Evolutionary conservation across 2,113 vertebrate species (phyloP), one percentile per base, ranked within the genome.

Genomic region (Chunga burmeisteri): DNA sequence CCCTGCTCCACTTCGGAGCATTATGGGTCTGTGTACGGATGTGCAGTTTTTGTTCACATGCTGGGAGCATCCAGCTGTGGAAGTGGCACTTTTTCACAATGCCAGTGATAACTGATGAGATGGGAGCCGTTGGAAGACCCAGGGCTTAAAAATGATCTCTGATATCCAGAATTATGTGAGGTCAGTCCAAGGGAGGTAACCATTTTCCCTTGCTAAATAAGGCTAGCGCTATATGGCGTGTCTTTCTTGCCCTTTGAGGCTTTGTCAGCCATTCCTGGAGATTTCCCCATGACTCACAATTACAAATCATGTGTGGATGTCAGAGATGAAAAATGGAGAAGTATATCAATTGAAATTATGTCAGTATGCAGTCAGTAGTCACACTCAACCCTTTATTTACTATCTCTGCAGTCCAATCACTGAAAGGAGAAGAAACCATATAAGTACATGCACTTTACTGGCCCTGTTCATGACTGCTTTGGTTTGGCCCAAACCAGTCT

Each of bases 251-350:
- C 32, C 62, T 74, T 72, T 65, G 44, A 49, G 44, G 53, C 44
- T 77, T 61, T 77, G 58, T 83, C 71, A 94, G 40, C 46, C 34
- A 47, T 83, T 73, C 7, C 30, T 90, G 68, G 58, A 93, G n/a
- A 26, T 66, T 40, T 58, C 38, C 50, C 56, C 50, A 32, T 84
- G 94, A 92, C 15, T 93, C 75, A 77, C 30, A 56, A 74, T 71
- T 81, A 71, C 52, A 88, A 86, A 70, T 70, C 16, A 65, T 2
- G 1, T 86, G n/a, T 74, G n/a, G 55, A 73, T 42, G 63, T 78
- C 72, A 86, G 68, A 83, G 63, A 74, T 66, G 22, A 74, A 86
- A 95, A 96, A 94, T 83, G 63, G 67, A 92, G 50, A 91, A 74
- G 30, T 58, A 38, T 47, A 27, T 78, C 83, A 74, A 58, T 50